Evolutionary conservation across 2,888 invertebrate genomes (phyloP).

Genomic region (Lepidochitona cinerea): DNA sequence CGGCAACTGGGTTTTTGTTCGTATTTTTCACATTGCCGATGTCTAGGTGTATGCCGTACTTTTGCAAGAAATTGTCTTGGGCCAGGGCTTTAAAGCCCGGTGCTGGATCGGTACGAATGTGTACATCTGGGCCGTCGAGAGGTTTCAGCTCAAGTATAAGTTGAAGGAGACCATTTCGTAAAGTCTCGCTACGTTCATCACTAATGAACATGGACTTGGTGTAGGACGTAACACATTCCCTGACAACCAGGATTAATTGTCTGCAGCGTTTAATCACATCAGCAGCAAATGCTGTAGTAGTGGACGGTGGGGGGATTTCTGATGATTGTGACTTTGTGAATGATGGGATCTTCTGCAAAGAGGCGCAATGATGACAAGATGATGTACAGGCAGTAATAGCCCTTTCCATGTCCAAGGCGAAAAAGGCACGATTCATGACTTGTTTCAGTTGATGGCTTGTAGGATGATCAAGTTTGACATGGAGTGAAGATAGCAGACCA

Average conservation of each 20-base stretch:
- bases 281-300: constrained; percentile 38
- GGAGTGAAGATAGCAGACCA: constrained; percentile 35
- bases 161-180: constrained; percentile 9
- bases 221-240: constrained; percentile 31
- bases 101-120: constrained; percentile 23
- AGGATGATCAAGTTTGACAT: constrained; percentile 38
- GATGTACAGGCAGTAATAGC: constrained; percentile 21
- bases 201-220: constrained; percentile 17
- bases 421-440: constrained; percentile 35
- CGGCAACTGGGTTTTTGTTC: constrained; percentile 45
- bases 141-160: constrained; percentile 7
- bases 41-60: constrained; percentile 24
- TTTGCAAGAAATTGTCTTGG: constrained; percentile 9
- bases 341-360: constrained; percentile 29
- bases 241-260: constrained; percentile 31
- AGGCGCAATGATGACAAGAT: constrained; percentile 35
- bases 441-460: constrained; percentile 31
- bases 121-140: constrained; percentile 13
- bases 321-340: constrained; percentile 30
- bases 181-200: constrained; percentile 9
- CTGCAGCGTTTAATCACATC: constrained; percentile 37
- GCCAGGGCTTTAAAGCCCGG: constrained; percentile 22
- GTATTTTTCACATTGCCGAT: constrained; percentile 19
- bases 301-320: constrained; percentile 25
- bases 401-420: constrained; percentile 29